Conservation (phyloP, 2,888 invertebrate genomes). For the Lepidocyrtinus sp. region DNA sequence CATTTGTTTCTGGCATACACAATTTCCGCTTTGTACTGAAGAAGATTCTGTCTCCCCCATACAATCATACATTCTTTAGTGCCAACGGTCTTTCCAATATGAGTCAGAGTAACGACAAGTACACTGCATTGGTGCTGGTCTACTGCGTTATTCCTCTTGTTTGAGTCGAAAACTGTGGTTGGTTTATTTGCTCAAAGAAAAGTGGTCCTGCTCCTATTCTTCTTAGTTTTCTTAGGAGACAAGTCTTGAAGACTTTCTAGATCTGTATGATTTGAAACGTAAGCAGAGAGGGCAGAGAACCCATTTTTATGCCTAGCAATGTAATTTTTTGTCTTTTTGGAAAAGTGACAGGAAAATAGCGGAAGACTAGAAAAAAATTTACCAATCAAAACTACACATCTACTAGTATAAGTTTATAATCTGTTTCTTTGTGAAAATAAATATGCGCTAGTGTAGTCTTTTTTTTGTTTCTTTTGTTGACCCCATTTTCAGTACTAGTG, state of each 20-base stretch:
- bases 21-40: neutral
- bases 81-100: conserved; percentile 1
- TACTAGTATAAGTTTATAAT: conserved; percentile 8
- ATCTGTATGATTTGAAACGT: conserved; percentile 2
- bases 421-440: neutral
- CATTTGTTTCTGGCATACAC: neutral
- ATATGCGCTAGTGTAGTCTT: neutral
- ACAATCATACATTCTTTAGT: neutral
- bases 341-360: conserved; percentile 50
- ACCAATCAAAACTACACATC: neutral
- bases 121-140: neutral
- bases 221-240: neutral
- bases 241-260: neutral
- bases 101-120: neutral
- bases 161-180: neutral
- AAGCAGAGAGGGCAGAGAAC: conserved; percentile 73
- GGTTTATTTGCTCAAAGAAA: conserved; percentile 7
- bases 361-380: conserved; percentile 26
- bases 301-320: conserved; percentile 25
- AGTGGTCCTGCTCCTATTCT: neutral
- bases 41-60: conserved; percentile 8
- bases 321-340: conserved; percentile 43
- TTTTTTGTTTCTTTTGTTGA: conserved; percentile 30
- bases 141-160: neutral
- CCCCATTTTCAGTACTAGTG: conserved; percentile 28